Percentiles rank a stretch among this genome's conserved stretches.
Conservation (phyloP, 1,140 invertebrate genomes). For the Eriosoma lanigerum region DNA sequence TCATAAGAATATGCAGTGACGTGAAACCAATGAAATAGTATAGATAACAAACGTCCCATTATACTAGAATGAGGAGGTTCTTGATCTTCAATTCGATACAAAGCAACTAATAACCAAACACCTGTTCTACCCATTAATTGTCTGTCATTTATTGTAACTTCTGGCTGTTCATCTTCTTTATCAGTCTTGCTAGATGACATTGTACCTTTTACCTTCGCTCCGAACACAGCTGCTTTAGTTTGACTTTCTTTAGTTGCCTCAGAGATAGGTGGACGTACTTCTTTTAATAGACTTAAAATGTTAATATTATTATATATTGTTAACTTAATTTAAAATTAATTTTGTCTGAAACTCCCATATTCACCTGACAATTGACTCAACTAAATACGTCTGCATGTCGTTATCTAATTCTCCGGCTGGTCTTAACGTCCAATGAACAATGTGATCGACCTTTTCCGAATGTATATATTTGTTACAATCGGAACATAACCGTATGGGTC, state of each 20-base stretch:
- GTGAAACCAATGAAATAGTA: constrained; percentile 99
- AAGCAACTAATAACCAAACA: constrained; percentile 92
- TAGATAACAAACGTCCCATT: constrained; percentile 86
- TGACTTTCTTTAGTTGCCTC: constrained; percentile 58
- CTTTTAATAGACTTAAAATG: constrained; percentile 71
- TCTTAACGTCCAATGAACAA: constrained; percentile 82
- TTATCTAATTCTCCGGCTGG: constrained; percentile 84
- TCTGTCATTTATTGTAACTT: constrained; percentile 65
- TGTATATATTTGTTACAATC: constrained; percentile 90
- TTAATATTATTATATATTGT: not conserved
- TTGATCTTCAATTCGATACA: constrained; percentile 83
- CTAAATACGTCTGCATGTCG: constrained; percentile 89
- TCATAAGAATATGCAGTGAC: constrained; percentile 94
- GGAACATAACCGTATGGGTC: constrained; percentile 90
- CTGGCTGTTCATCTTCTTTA: constrained; percentile 54
- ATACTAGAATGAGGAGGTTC: constrained; percentile 77
- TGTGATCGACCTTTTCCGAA: constrained; percentile 80
- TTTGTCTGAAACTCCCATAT: constrained; percentile 31
- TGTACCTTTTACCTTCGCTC: constrained; percentile 54
- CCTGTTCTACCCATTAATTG: constrained; percentile 92
- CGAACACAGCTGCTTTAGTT: constrained; percentile 58
- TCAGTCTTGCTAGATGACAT: constrained; percentile 55
- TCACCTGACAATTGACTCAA: constrained; percentile 94
- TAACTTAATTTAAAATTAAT: not conserved
- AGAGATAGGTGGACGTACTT: constrained; percentile 67